Conservation (phyloP, 2,888 invertebrate genomes). For the Eilema depressum region DNA sequence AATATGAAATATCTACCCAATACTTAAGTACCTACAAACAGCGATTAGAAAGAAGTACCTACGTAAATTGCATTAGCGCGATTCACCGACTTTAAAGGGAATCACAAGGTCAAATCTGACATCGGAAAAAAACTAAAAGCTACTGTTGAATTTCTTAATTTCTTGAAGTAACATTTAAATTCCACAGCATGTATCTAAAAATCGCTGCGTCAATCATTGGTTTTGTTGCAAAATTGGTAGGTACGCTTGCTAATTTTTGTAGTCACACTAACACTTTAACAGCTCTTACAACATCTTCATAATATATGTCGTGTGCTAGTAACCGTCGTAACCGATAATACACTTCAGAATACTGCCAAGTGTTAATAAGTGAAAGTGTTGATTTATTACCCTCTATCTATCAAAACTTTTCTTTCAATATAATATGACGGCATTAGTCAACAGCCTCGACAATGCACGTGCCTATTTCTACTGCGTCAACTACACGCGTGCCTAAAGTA, state of each 20-base stretch:
- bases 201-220: conserved; percentile 8
- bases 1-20: no score
- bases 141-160: neutral
- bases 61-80: neutral
- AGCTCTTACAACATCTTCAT: neutral
- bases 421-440: neutral
- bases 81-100: neutral
- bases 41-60: neutral
- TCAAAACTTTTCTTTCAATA: neutral
- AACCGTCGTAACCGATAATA: conserved; percentile 8
- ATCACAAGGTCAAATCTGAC: neutral
- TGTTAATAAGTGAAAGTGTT: conserved; percentile 5
- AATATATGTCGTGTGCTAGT: conserved; percentile 7
- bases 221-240: neutral
- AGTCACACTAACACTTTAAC: conserved; percentile 4
- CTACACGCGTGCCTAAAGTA: conserved; percentile 2
- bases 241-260: conserved; percentile 11
- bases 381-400: conserved; percentile 6
- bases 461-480: neutral
- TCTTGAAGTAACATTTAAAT: neutral
- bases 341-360: conserved; percentile 1
- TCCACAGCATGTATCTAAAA: neutral
- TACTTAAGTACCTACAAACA: no score
- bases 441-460: conserved; percentile 10
- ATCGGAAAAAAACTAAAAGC: neutral